These are phyloP conservation scores for Mimachlamys varia DNA, from an alignment of 2,888 invertebrate genomes.

Conservation along the genomic window DNA sequence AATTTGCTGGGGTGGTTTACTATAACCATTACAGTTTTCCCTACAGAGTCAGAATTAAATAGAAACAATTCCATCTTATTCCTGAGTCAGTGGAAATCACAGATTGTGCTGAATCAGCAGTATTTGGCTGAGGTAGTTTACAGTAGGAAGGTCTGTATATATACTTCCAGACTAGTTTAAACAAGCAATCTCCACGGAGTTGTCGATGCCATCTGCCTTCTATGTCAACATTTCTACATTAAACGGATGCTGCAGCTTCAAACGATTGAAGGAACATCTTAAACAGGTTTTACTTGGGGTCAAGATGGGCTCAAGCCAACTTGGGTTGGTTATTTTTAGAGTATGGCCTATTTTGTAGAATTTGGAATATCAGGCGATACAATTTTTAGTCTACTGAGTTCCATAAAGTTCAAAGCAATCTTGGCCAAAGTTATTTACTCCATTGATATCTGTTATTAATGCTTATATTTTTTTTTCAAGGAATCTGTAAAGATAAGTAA, in stretches of 20 bases:
- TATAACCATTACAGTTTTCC: too few relatives aligned
- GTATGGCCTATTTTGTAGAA: neutral
- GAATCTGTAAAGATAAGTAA: too few relatives aligned
- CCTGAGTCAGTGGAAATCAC: neutral
- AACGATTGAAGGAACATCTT: constrained; percentile 11
- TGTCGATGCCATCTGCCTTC: neutral
- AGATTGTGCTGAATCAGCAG: constrained; percentile 8
- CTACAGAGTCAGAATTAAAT: neutral
- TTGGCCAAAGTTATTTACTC: too few relatives aligned
- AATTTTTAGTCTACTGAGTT: constrained; percentile 88
- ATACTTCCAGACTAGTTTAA: neutral
- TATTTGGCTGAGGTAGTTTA: neutral
- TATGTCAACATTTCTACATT: constrained; percentile 10
- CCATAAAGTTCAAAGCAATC: constrained; percentile 84
- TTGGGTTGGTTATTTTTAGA: neutral
- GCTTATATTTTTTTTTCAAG: too few relatives aligned
- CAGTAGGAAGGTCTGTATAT: neutral
- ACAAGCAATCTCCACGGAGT: neutral
- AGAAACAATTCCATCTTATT: neutral
- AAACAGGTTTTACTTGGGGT: neutral
- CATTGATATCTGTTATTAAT: too few relatives aligned
- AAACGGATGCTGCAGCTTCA: neutral
- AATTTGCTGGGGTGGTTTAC: too few relatives aligned
- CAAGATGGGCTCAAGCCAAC: constrained; percentile 26
- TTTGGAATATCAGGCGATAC: neutral